Evolutionary conservation across 64 coral and sea anemone species (phyloP), one percentile per base, ranked within the genome.

Genomic region (Montipora efflorescens): DNA sequence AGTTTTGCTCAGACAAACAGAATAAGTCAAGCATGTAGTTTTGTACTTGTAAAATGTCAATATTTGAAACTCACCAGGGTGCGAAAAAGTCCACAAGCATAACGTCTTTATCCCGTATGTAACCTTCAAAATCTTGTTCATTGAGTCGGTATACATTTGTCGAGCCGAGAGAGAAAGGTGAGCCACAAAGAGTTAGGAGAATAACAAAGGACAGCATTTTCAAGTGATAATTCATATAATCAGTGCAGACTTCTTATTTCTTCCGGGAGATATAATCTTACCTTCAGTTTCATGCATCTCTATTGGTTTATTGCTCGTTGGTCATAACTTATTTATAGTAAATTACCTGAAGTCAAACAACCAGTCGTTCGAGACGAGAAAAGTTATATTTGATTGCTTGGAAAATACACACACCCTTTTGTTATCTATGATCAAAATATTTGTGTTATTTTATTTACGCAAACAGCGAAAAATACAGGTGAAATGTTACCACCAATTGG

Each of bases 51-150:
- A 10, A 71, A 6, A 71, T 70, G 62, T 22, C 45, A 50, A 86
- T 15, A 23, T 70, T 86, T 84, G 15, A 45, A 22, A 94, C 96
- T 76, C 76, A 98, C 96, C 96, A 98, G 2, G 96, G 96, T 6
- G 96, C 84, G 85, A 81, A 98, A 66, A 98, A 98, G 15, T 98
- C 96, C 14, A 98, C 96, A 48, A 98, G 79, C 96, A 98, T 98
- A 1, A 98, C 57, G 76, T 98, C 93, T 59, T 98, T 98, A 44
- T 98, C 96, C 7, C 78, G 84, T 9, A 95, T 28, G 59, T 94
- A 89, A 2, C 85, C 48, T 5, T 91, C 96, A 21, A 98, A 98
- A 58, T 94, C 88, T 7, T 14, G 88, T 15, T 84, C 92, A 48
- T 98, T 93, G 4, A 98, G 87, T 11, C 89, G 77, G 21, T 82